Evolutionary conservation across 1,140 invertebrate genomes (phyloP).

Genomic region (Leptoteleia sp.): DNA sequence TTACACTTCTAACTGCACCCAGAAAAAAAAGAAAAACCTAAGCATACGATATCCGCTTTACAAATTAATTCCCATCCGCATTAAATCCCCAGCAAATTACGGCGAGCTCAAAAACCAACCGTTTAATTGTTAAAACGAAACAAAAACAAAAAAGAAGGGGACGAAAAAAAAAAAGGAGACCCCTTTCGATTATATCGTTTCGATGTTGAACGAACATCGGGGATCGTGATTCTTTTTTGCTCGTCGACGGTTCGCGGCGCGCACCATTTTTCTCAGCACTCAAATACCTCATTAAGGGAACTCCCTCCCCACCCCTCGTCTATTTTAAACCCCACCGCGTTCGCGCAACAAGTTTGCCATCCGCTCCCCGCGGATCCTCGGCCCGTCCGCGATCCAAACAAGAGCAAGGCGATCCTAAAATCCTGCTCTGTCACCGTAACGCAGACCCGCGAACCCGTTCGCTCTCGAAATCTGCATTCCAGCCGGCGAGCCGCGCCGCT

Average conservation of each 20-base stretch:
- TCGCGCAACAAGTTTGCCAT: constrained; percentile 39
- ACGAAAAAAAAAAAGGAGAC: background rate
- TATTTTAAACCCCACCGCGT: constrained; percentile 33
- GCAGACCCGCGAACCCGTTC: constrained; percentile 47
- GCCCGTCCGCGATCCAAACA: constrained; percentile 14
- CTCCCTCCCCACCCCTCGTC: constrained; percentile 15
- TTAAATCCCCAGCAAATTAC: too few species aligned
- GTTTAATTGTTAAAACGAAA: too few species aligned
- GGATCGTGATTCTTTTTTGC: background rate
- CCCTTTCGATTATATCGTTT: background rate
- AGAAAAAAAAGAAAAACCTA: too few species aligned
- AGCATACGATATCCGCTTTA: too few species aligned
- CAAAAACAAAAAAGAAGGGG: too few species aligned
- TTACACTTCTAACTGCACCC: too few species aligned
- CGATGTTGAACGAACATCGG: too few species aligned
- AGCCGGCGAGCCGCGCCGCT: constrained; percentile 13
- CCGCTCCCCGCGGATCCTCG: constrained; percentile 12
- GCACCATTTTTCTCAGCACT: constrained; percentile 15
- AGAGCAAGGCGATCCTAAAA: constrained; percentile 52
- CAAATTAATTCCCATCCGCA: too few species aligned
- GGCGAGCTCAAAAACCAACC: too few species aligned
- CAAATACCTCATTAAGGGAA: constrained; percentile 29
- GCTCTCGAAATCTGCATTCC: constrained; percentile 58
- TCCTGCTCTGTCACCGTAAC: constrained; percentile 49
- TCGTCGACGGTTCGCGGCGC: background rate